Base-by-base conservation (phyloP, 92 coral and sea anemone species). In the Phenganax stokvisi region DNA sequence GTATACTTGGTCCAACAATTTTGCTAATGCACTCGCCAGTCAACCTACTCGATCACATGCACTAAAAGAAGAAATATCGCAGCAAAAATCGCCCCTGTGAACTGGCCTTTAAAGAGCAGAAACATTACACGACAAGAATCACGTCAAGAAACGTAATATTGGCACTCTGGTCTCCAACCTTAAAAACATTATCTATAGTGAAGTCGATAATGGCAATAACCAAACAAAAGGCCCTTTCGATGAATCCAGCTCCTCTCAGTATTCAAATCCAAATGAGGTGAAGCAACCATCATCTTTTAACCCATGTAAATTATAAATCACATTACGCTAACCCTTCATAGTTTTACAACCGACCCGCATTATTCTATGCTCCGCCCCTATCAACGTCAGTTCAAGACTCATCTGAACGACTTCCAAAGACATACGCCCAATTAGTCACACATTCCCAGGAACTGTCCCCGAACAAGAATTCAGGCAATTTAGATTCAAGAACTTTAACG, bases 161-260 rank as follows among this genome's bases (percentile, higher is more conserved):
- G 88, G 88, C 6, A 6, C 70, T 1, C 59, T 80, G 29, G 85
- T 85, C 7, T 73, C 88, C 0, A 80, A 85, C 57, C 27, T 85
- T 8, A 85, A 85, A 44, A 81, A 85, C 27, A 60, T 58, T 0
- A 13, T 52, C 37, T 85, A 72, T 54, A 85, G 80, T 64, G 27
- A 81, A 5, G 51, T 80, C 27, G 54, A 56, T 6, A 80, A 15
- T 10, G 53, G 56, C 52, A 59, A 59, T 15, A 59, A 47, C 52
- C 73, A 54, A 80, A 12, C 61, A 37, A 57, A 62, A 80, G 56
- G 12, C 44, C 73, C 29, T 59, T 57, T 4, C 15, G 67, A 51
- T 56, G 30, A 60, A 17, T 53, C 12, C 12, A 59, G 67, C 83
- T 30, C n/a, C n/a, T 67, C 7, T 31, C 37, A 70, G 25, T n/a